Percentiles rank a stretch among this genome's conserved stretches.
These are phyloP conservation scores for Himalopsyche kuldschensis DNA, from an alignment of 2,888 invertebrate genomes.

Conservation along the genomic window DNA sequence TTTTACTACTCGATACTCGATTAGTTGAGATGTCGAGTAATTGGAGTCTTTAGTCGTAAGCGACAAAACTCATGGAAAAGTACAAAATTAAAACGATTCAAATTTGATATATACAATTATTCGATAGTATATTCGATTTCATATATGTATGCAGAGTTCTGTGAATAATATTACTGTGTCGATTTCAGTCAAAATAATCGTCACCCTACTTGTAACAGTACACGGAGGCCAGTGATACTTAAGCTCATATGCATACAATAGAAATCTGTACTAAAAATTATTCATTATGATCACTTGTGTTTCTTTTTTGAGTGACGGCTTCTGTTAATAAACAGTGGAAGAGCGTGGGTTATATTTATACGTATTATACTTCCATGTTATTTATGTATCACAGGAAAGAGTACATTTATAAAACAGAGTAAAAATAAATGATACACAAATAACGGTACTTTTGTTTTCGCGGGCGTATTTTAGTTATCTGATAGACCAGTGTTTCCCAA, in stretches of 20 bases:
- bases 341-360: not conserved
- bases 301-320: not conserved
- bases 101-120: no score
- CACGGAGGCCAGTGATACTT: not conserved
- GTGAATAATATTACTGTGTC: not conserved
- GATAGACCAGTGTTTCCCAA: no score
- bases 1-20: no score
- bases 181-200: not conserved
- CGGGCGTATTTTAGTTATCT: no score
- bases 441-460: no score
- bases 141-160: no score
- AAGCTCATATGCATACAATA: conserved; percentile 3
- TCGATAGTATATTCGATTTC: no score
- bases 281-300: not conserved
- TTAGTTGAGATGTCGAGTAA: no score
- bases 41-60: no score
- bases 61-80: no score
- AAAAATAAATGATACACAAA: no score
- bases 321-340: not conserved
- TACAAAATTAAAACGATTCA: no score
- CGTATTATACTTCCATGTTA: not conserved
- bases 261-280: conserved; percentile 3
- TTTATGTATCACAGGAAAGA: not conserved
- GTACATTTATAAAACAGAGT: not conserved
- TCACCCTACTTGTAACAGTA: not conserved